Base-by-base conservation (phyloP, 2,113 vertebrate genomes). In the Gymnarchus niloticus region DNA sequence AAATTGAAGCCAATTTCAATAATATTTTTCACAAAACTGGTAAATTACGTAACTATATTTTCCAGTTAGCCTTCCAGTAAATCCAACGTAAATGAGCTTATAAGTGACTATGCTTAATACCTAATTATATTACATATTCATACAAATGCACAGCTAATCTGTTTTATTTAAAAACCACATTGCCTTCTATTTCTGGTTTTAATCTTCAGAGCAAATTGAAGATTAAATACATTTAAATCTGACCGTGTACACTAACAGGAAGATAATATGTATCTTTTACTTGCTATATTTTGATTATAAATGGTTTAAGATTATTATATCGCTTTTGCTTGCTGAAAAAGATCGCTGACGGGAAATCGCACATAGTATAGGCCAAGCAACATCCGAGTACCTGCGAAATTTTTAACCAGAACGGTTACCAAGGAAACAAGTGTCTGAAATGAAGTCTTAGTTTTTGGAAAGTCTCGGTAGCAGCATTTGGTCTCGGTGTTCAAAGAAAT, bases 391-490 rank as follows among this genome's bases (percentile, higher is more conserved):
- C 90, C 89, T 89, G 85, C 81, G 81, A 84, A 78, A 81, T 87
- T 81, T 82, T 78, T 46, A 52, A 87, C 88, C 88, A 90, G 88
- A 87, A 85, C 37, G 89, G 94, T 95, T 94, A 88, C 94, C 94
- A 90, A 88, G 94, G 94, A 93, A 94, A 95, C 94, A 92, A 89
- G 94, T 85, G 57, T 88, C 86, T 89, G 80, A 57, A 48, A 44
- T 81, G 51, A 85, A 86, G 84, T 90, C 88, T 88, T 33, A 44
- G 57, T 33, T 73, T 52, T 69, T 76, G 65, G 33, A 80, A 61
- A 23, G 25, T 80, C 51, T n/a, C 84, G n/a, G 10, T 44, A 46
- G 41, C n/a, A 25, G 52, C 41, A n/a, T 56, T 54, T 85, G 23
- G 19, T 37, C n/a, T 65, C 33, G 23, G 37, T 84, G 41, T 84